Evolutionary conservation across 2,113 vertebrate species (phyloP), one percentile per base, ranked within the genome.

Genomic region (Gambusia holbrooki): DNA sequence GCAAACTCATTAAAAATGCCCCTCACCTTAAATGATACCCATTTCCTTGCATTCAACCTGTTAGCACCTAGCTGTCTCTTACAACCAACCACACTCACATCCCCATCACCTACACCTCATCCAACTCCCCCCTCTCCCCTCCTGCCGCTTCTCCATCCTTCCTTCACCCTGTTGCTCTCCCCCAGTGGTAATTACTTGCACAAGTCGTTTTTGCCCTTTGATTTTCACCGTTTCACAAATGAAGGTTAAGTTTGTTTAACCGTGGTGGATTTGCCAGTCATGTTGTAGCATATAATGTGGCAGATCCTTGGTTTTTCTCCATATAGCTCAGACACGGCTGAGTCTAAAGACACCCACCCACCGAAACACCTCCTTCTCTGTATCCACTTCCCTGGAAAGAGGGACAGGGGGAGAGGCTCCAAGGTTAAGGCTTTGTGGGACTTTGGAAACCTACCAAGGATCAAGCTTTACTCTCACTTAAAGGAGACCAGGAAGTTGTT

Each of bases 201-300:
- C 94, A 95, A 95, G 95, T 94, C 92, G 90, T 93, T 95, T 93
- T 93, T 94, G 94, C 93, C 94, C 93, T 93, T 96, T 95, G 96
- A 95, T 95, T 97, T 80, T 91, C 95, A 94, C 96, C 91, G 94
- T 96, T 97, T 96, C 94, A 95, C 96, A 97, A 96, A 97, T 97
- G 96, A 97, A 97, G 97, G 97, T 97, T 97, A 97, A 96, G 96
- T 98, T 97, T 96, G 96, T 96, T 97, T 97, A 97, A 97, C 96
- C 96, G 95, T 93, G 92, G 86, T 94, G 96, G 96, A 97, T 97
- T 97, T 97, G 96, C 96, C 94, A 95, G 95, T 95, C 96, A 98
- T 98, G 97, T 95, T 96, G 96, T 94, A 95, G 97, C 96, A 97
- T 98, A 97, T 97, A 97, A 97, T 97, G 95, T 92, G 90, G 88